phyloP scores from a whole-genome alignment of 2,113 vertebrate species.

The Rhabdornis inornatus region DNA sequence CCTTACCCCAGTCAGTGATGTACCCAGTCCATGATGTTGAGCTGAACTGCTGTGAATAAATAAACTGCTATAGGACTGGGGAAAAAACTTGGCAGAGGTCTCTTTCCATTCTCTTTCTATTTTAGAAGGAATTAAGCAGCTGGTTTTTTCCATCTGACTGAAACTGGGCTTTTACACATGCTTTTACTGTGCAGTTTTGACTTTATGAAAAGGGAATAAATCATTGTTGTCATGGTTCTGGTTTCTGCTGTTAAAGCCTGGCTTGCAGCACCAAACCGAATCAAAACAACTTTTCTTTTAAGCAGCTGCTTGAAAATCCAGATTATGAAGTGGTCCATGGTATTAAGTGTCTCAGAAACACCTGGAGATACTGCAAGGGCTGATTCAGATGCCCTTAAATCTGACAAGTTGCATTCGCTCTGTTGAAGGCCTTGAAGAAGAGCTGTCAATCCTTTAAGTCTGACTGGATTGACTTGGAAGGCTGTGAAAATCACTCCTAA shows the following conservation, averaged over 20 bases:
- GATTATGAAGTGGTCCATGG: neutral
- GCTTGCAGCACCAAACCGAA: neutral
- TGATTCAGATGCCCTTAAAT: neutral
- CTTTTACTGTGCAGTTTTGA: neutral
- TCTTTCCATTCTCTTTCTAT: neutral
- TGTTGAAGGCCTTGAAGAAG: neutral
- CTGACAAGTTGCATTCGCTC: neutral
- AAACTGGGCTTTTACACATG: neutral
- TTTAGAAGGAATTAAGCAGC: neutral
- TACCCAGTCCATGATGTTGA: rapidly evolving
- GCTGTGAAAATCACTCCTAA: neutral
- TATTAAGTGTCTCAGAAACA: neutral
- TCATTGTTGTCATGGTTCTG: neutral
- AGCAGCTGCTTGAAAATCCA: neutral
- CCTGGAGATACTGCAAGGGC: neutral
- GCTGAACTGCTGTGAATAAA: neutral
- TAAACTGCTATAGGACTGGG: neutral
- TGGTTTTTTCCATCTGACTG: neutral
- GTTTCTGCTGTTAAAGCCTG: neutral
- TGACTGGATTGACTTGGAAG: neutral
- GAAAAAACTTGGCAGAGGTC: neutral
- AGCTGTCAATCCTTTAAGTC: neutral
- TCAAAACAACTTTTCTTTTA: neutral
- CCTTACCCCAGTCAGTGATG: neutral
- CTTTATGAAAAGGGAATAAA: neutral